phyloP scores from a whole-genome alignment of 2,113 vertebrate genomes.

The Nycticebus coucang region DNA sequence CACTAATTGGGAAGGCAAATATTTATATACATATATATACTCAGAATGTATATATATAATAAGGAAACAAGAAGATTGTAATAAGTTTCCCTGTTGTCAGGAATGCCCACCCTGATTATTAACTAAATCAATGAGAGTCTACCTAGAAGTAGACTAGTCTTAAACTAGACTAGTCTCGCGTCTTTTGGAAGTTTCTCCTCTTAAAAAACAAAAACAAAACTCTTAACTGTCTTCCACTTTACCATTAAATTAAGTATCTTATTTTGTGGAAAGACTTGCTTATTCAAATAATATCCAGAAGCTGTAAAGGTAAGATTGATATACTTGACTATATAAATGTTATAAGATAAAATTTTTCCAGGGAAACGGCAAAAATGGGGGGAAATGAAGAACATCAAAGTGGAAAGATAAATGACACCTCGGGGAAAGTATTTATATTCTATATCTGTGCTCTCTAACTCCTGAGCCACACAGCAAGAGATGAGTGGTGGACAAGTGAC shows the following conservation, averaged over 20 bases:
- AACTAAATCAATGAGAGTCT: background rate
- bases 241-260: slow-evolving; percentile 25
- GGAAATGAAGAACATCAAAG: background rate
- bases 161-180: no score
- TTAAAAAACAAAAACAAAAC: background rate
- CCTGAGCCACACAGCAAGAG: no score
- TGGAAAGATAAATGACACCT: background rate
- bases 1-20: background rate
- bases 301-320: slow-evolving; percentile 30
- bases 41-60: background rate
- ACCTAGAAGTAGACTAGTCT: slow-evolving; percentile 36
- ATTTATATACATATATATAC: no score
- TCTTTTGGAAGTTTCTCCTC: background rate
- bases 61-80: slow-evolving; percentile 38
- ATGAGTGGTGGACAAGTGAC: no score
- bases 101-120: background rate
- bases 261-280: background rate
- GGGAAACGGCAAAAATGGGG: background rate
- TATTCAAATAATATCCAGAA: background rate
- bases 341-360: slow-evolving; percentile 52
- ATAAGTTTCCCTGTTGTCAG: background rate
- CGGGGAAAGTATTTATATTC: background rate
- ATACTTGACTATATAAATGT: slow-evolving; percentile 3
- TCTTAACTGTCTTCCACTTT: background rate
- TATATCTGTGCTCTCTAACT: no score